Evolutionary conservation across 2,888 invertebrate species (phyloP), one percentile per base, ranked within the genome.

Genomic region (Neoitamus cyanurus): DNA sequence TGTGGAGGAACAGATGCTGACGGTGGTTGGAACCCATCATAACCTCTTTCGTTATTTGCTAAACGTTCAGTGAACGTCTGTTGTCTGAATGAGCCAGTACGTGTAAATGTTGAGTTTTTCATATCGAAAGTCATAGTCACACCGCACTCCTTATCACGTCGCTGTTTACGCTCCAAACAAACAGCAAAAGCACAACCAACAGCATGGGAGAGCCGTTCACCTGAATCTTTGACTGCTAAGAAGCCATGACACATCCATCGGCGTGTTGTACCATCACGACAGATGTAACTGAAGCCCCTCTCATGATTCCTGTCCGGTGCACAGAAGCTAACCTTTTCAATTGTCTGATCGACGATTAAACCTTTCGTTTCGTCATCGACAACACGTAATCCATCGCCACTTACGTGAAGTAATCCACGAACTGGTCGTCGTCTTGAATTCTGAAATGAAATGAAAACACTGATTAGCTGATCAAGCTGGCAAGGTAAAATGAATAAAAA

Each of bases 241-340:
- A 99, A 99, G 48, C 99, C 99, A 92, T 99, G 99, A 90, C 99
- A 99, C 98, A 99, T 99, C 99, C 99, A 99, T 20, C 99, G 94
- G 5, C 99, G 94, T 0, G 99, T 99, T 13, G 99, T 98, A 85
- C 99, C 99, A 91, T 99, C 99, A 85, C 99, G 95, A 90, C 99
- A 99, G 87, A 99, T 99, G 92, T 99, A 99, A 87, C 99, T 99
- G 92, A 87, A 99, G 25, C 99, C 99, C 87, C 97, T 95, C 89
- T 99, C 99, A 90, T 99, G 97, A 91, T 98, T 98, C 86, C 99
- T 94, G 92, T 99, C 99, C 1, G 99, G 99, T 6, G 99, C 99
- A 92, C 99, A 99, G 92, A 99, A 99, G n/a, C 99, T 99, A 3
- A 99, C 99, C 92, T 99, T 99, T 92, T 99, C 99, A 86, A 99